Evolutionary conservation across 2,888 invertebrate species (phyloP).

Genomic region (Poecilobothrus nobilitatus): DNA sequence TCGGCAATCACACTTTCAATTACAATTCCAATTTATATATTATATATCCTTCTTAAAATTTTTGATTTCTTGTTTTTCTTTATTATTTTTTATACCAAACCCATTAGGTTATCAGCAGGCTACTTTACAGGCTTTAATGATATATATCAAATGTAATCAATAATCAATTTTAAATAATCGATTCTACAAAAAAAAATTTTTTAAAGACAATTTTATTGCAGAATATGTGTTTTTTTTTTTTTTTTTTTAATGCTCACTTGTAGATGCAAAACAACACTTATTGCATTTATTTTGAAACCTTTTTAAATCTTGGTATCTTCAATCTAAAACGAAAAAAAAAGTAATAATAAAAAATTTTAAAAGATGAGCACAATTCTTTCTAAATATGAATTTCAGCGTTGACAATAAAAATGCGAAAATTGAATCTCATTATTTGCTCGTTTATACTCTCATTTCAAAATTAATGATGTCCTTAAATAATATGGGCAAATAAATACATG

Average conservation of each 20-base stretch:
- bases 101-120: slow-evolving; percentile 1
- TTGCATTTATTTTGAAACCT: no score
- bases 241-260: no score
- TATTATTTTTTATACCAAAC: neutral
- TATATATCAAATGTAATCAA: neutral
- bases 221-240: no score
- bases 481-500: neutral
- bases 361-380: neutral
- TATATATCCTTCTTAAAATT: no score
- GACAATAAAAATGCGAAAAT: slow-evolving; percentile 6
- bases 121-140: slow-evolving; percentile 1
- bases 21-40: neutral
- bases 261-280: no score
- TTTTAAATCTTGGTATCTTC: no score
- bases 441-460: slow-evolving; percentile 1
- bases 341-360: no score
- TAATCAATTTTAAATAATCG: neutral
- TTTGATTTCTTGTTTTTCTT: neutral
- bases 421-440: slow-evolving; percentile 3
- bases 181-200: no score
- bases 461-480: slow-evolving; percentile 3
- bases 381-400: neutral
- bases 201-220: no score
- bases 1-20: neutral
- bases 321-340: no score